These are phyloP conservation scores for Conus canariensis DNA, from an alignment of 2,888 invertebrate genomes.

Conservation along the genomic window DNA sequence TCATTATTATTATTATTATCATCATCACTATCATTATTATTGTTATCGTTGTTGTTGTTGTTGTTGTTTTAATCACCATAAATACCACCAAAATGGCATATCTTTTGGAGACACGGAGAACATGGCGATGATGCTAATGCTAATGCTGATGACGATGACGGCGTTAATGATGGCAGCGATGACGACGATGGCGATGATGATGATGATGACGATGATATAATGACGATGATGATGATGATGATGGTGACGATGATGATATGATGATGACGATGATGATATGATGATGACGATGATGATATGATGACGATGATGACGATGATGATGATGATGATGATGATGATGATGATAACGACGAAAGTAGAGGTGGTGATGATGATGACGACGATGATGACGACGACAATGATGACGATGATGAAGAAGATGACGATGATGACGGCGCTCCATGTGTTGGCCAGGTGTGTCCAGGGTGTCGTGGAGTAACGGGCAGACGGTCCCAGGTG, in stretches of 20 bases:
- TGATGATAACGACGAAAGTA: not conserved
- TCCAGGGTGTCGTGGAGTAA: slow-evolving; percentile 20
- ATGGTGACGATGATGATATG: not conserved
- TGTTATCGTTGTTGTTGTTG: too few species aligned
- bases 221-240: slow-evolving; percentile 59
- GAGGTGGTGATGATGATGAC: not conserved
- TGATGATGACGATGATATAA: too few species aligned
- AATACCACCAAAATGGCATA: too few species aligned
- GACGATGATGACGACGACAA: not conserved
- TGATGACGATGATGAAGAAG: not conserved
- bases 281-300: not conserved
- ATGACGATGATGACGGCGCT: not conserved
- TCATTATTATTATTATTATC: too few species aligned
- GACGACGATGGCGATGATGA: not conserved
- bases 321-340: not conserved
- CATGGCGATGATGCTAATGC: not conserved
- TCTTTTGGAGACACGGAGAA: too few species aligned
- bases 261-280: not conserved
- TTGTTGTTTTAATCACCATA: too few species aligned
- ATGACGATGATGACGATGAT: not conserved
- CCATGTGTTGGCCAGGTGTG: slow-evolving; percentile 17
- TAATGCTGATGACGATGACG: not conserved
- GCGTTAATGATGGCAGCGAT: not conserved
- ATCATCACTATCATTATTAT: too few species aligned
- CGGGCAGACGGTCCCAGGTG: slow-evolving; percentile 47